Base-by-base conservation (phyloP, 2,797 vertebrate genomes). In the Kryptolebias ocellatus region DNA sequence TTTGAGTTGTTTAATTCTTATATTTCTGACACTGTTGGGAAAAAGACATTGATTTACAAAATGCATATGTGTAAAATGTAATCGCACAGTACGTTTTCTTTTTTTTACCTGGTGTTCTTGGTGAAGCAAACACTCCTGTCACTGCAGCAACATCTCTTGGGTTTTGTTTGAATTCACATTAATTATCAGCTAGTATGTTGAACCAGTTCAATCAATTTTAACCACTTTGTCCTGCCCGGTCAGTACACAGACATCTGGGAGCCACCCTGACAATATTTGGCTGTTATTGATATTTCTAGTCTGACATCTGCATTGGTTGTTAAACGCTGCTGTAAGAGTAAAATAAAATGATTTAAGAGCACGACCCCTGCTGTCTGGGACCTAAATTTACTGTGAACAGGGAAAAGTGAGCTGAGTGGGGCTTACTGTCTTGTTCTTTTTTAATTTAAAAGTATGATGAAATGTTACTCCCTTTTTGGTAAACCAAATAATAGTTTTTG, bases 201-300 rank as follows among this genome's bases (percentile, higher is more conserved):
- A 46, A 58, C 59, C 37, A 45, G 52, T 72, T 55, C 37, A 29
- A 73, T 75, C 54, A 4, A 4, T 79, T 57, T 64, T 44, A 27
- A 53, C 46, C 68, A 24, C 57, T 53, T 62, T 39, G 64, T 15
- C 18, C 56, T 9, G 18, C 44, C 24, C 46, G 29, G 53, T 64
- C 50, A 24, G 6, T 39, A 60, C 34, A 3, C 64, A 71, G 69
- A 64, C 60, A n/a, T n/a, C 15, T 59, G 5, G 75, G 75, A 80
- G 72, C 66, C 75, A 20, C 0, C 15, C 39, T 53, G 17, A 64
- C 46, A 11, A 53, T 39, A 71, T 44, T 66, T 50, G 56, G 31
- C 60, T 4, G 16, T 73, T 63, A 70, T 60, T 73, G 37, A 53
- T 64, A 67, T 64, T 57, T 73, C 60, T 64, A 17, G 49, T 56